Base-by-base conservation (phyloP, 1,140 invertebrate genomes). In the Pseudoatta argentina region DNA sequence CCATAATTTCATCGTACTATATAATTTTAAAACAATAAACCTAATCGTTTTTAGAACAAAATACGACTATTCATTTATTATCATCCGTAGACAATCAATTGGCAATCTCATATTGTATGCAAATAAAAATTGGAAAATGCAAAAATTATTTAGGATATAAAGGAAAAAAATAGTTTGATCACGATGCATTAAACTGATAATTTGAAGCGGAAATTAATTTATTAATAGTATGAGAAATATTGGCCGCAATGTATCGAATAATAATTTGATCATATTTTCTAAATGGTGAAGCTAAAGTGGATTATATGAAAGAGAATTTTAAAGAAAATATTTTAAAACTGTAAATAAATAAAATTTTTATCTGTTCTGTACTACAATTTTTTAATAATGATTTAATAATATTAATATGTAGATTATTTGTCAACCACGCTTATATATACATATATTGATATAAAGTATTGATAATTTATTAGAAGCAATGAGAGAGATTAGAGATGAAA, bases 391-490 rank as follows among this genome's bases (percentile, higher is more conserved):
- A 8, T 67, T 53, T 8, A 5, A 12, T 64, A 30, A 66, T 18
- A 69, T 81, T 57, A 39, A 69, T 57, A 16, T n/a, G 53, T n/a
- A 39, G 12, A 51, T 7, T 66, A 2, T 48, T 78, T 66, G 1
- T 27, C 5, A 44, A 2, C 2, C 24, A n/a, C 6, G 14, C 0
- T 48, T 14, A 44, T 18, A 57, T 12, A 14, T 44, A 57, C 6
- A 44, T 18, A n/a, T 27, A 71, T 69, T 24, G 27, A 81, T 71
- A 18, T 21, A 8, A 34, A 55, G 7, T 57, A 81, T 81, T 69
- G 18, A 79, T 21, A 55, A 81, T 61, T 76, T 24, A 76, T 59
- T 59, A 59, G 12, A 12, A 59, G 4, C 53, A 73, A 55, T n/a
- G 53, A 57, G 12, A 57, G 4, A 8, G 6, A 69, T 39, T 39